phyloP scores from a whole-genome alignment of 2,797 vertebrate genomes.

The Melanotaenia maccullochi region DNA sequence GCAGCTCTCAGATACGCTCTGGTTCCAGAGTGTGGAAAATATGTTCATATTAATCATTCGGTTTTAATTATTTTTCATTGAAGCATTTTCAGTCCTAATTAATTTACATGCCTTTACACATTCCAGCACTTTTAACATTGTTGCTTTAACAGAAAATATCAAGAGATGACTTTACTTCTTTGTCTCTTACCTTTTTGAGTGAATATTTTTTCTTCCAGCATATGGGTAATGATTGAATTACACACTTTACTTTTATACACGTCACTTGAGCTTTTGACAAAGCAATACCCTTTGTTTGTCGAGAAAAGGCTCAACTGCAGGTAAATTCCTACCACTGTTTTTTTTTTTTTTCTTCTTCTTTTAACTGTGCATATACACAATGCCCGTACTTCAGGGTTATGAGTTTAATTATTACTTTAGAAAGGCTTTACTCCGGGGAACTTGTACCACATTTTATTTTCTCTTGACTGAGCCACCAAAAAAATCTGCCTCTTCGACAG shows the following conservation, averaged over 20 bases:
- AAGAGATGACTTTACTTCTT: slow-evolving; percentile 49
- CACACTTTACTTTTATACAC: slow-evolving; percentile 70
- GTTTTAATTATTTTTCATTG: slow-evolving; percentile 54
- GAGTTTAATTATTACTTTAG: slow-evolving; percentile 42
- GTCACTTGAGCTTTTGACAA: slow-evolving; percentile 64
- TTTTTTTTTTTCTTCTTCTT: slow-evolving; percentile 32
- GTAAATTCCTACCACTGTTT: slow-evolving; percentile 24
- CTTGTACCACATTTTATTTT: slow-evolving; percentile 29
- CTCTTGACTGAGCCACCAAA: slow-evolving; percentile 52
- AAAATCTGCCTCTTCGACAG: slow-evolving; percentile 44
- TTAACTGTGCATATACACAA: slow-evolving; percentile 57
- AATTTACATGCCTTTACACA: slow-evolving; percentile 46
- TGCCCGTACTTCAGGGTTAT: slow-evolving; percentile 66
- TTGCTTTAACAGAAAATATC: slow-evolving; percentile 32
- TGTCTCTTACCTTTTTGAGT: slow-evolving; percentile 17
- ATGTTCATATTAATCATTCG: slow-evolving; percentile 56
- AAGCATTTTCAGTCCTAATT: slow-evolving; percentile 41
- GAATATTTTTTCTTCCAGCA: slow-evolving; percentile 22
- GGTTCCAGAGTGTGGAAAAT: slow-evolving; percentile 51
- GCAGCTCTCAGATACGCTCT: slow-evolving; percentile 59
- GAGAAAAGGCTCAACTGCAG: slow-evolving; percentile 56
- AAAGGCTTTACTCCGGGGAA: slow-evolving; percentile 55
- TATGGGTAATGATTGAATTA: slow-evolving; percentile 54
- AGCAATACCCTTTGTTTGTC: slow-evolving; percentile 76
- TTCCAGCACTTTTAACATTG: slow-evolving; percentile 42